A percentile compares a stretch with the other conserved stretches of the same genome.
phyloP scores from a whole-genome alignment of 2,797 vertebrate genomes.

The Falco novaeseelandiae region DNA sequence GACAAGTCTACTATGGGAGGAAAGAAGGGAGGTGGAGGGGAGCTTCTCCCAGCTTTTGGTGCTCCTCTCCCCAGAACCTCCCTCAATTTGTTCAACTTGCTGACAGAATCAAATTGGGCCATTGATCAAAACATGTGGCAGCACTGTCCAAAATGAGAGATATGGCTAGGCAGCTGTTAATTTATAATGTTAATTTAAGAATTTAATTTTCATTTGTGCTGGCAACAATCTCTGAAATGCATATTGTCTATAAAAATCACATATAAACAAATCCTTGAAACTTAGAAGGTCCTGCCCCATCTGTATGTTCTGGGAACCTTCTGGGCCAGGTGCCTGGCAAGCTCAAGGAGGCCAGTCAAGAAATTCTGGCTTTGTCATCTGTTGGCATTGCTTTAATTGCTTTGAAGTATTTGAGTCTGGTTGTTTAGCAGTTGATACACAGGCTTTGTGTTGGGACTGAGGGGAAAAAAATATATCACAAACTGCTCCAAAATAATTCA shows the following conservation, averaged over 20 bases:
- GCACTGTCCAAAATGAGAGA: neutral
- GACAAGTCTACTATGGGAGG: neutral
- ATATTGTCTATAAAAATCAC: neutral
- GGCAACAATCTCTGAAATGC: neutral
- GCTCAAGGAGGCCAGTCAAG: neutral
- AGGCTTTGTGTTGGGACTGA: neutral
- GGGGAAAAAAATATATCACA: neutral
- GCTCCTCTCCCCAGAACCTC: neutral
- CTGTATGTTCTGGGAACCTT: accelerated
- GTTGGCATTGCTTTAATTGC: neutral
- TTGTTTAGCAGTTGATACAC: neutral
- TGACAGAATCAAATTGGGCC: neutral
- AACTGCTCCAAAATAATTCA: neutral
- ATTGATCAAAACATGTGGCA: neutral
- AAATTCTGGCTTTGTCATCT: neutral
- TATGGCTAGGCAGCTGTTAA: neutral
- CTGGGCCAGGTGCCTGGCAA: neutral
- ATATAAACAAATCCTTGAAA: neutral
- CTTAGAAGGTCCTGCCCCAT: neutral
- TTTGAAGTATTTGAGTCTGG: neutral
- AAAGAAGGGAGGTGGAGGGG: neutral
- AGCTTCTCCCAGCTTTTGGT: neutral
- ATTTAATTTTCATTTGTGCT: neutral
- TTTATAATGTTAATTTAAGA: neutral
- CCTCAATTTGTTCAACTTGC: neutral